Conservation (phyloP, 2,888 invertebrate genomes). For the Mesochorus sp. region DNA sequence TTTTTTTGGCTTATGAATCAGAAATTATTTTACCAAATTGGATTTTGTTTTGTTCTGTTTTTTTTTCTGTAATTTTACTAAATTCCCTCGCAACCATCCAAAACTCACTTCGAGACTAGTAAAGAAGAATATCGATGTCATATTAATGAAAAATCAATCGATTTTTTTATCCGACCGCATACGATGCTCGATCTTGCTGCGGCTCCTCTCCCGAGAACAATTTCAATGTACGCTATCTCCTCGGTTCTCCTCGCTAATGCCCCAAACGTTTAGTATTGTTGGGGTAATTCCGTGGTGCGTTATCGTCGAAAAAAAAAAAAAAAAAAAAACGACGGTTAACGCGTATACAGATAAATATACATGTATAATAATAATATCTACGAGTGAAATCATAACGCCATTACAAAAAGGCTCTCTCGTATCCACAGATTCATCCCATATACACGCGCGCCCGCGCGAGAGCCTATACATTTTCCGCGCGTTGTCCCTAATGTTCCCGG, state of each 20-base stretch:
- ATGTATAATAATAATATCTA: constrained; percentile 65
- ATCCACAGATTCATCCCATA: constrained; percentile 22
- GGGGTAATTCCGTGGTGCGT: constrained; percentile 35
- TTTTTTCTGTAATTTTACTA: too few species aligned
- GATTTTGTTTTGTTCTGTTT: too few species aligned
- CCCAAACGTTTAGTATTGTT: constrained; percentile 69
- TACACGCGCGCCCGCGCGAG: neutral
- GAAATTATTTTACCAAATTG: too few species aligned
- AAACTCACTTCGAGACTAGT: too few species aligned
- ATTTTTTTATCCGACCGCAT: too few species aligned
- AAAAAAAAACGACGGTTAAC: constrained; percentile 36
- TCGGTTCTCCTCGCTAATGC: constrained; percentile 67
- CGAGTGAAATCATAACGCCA: constrained; percentile 77
- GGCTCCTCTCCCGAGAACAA: constrained; percentile 10
- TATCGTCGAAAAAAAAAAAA: constrained; percentile 63
- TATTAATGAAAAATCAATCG: too few species aligned
- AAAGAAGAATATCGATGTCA: too few species aligned
- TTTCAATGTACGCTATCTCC: constrained; percentile 21
- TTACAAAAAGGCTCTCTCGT: constrained; percentile 69
- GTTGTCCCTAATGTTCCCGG: constrained; percentile 55
- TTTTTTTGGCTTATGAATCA: too few species aligned
- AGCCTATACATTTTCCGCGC: constrained; percentile 23
- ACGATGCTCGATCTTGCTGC: constrained; percentile 25
- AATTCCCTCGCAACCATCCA: too few species aligned
- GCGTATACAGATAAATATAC: constrained; percentile 20